These are phyloP conservation scores for Bryconaethiops microstoma DNA, from an alignment of 2,797 vertebrate species.

Conservation along the genomic window DNA sequence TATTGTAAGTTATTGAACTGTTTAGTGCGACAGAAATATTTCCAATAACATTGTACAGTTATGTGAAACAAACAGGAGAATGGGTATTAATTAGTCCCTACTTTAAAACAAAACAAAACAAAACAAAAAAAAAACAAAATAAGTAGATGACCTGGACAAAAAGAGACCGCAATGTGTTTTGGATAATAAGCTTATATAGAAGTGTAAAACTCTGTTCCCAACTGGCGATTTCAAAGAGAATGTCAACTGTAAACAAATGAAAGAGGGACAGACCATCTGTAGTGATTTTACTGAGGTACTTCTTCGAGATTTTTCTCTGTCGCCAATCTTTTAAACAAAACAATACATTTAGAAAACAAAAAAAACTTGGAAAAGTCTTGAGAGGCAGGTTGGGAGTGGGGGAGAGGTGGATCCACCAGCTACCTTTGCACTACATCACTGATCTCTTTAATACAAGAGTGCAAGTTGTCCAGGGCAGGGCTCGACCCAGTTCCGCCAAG, in stretches of 20 bases:
- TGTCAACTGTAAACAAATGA: conserved; percentile 89
- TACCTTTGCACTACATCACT: conserved; percentile 99
- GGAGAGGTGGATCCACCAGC: conserved; percentile 73
- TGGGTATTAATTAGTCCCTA: neutral
- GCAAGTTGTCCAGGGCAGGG: conserved; percentile 92
- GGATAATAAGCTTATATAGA: conserved; percentile 72
- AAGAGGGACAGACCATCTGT: conserved; percentile 62
- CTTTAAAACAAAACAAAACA: neutral
- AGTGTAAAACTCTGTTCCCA: conserved; percentile 73
- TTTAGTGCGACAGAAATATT: conserved; percentile 4
- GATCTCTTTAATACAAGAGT: conserved; percentile 97
- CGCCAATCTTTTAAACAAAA: conserved; percentile 66
- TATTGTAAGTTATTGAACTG: conserved; percentile 32
- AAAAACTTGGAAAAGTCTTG: conserved; percentile 44
- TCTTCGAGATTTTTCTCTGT: conserved; percentile 70
- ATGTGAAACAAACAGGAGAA: conserved; percentile 3
- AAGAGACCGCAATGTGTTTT: conserved; percentile 62
- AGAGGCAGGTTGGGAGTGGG: conserved; percentile 21
- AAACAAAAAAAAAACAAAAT: neutral
- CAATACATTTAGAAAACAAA: conserved; percentile 57
- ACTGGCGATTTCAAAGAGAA: conserved; percentile 76
- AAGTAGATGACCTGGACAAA: conserved; percentile 4
- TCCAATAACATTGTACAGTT: conserved; percentile 12
- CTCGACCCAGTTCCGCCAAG: conserved; percentile 71
- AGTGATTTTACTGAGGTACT: conserved; percentile 92